These are phyloP conservation scores for Xestia sexstrigata DNA, from an alignment of 2,888 invertebrate species.

Conservation along the genomic window DNA sequence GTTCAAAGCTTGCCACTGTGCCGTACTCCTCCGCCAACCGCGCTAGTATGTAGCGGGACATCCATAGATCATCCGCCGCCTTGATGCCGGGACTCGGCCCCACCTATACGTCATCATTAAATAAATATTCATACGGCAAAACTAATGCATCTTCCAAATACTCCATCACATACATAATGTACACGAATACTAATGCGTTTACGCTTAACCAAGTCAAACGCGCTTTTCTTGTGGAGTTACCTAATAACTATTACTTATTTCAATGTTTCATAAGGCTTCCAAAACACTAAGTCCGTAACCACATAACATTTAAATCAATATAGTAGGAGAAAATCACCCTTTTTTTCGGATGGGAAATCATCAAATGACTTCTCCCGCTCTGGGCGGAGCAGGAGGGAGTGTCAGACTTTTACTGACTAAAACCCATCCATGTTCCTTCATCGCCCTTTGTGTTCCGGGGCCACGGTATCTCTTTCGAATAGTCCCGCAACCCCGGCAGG, in stretches of 20 bases:
- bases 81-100: constrained; percentile 97
- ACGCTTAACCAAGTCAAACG: not conserved
- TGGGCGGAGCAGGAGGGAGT: too few species aligned
- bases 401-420: too few species aligned
- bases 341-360: too few species aligned
- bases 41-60: constrained; percentile 95
- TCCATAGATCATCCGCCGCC: constrained; percentile 96
- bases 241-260: not conserved
- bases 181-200: not conserved
- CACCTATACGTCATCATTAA: constrained; percentile 88
- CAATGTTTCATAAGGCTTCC: not conserved
- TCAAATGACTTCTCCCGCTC: too few species aligned
- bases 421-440: too few species aligned
- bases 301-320: not conserved
- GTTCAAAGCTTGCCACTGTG: constrained; percentile 92
- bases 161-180: constrained; percentile 25
- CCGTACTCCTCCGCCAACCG: constrained; percentile 97
- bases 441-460: too few species aligned
- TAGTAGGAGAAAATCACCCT: not conserved
- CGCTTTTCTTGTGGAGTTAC: not conserved
- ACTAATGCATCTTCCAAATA: constrained; percentile 15
- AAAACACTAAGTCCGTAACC: not conserved
- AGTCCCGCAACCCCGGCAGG: too few species aligned
- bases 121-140: constrained; percentile 21
- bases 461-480: too few species aligned